Evolutionary conservation across 2,797 vertebrate species (phyloP).

Genomic region (Neomorphus geoffroyi): DNA sequence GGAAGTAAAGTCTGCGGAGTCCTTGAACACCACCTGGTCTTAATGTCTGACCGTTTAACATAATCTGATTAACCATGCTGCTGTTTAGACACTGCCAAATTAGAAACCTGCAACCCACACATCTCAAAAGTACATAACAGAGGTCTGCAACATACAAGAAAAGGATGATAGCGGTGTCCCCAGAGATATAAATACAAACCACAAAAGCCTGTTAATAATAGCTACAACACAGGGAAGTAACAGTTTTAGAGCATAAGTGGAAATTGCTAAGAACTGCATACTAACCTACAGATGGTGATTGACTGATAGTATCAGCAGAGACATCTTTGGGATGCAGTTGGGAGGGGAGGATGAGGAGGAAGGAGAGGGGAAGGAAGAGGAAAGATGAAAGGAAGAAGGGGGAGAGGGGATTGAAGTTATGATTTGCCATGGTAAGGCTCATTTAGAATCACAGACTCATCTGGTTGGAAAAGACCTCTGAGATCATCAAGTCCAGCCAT

Average conservation of each 20-base stretch:
- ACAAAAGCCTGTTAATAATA: background rate
- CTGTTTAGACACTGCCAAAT: background rate
- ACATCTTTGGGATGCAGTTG: background rate
- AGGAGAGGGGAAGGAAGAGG: background rate
- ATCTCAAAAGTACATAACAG: background rate
- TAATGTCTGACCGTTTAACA: background rate
- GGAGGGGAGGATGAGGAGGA: background rate
- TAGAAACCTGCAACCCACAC: background rate
- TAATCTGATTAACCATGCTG: background rate
- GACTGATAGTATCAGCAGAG: background rate
- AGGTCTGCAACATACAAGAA: background rate
- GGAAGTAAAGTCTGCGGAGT: background rate
- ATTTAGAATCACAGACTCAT: background rate
- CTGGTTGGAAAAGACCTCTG: no score
- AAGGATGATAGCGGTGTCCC: background rate
- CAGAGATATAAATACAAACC: background rate
- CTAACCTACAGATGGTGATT: background rate
- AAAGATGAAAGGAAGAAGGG: background rate
- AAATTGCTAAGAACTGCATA: background rate
- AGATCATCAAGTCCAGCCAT: no score
- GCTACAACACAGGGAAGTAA: no score
- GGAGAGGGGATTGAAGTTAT: background rate
- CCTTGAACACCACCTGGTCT: constrained; percentile 10
- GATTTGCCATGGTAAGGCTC: background rate
- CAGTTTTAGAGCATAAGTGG: background rate